A percentile compares a stretch with the other conserved stretches of the same genome.
Conservation (phyloP, 1,140 invertebrate species). For the Drosophila bocqueti region DNA sequence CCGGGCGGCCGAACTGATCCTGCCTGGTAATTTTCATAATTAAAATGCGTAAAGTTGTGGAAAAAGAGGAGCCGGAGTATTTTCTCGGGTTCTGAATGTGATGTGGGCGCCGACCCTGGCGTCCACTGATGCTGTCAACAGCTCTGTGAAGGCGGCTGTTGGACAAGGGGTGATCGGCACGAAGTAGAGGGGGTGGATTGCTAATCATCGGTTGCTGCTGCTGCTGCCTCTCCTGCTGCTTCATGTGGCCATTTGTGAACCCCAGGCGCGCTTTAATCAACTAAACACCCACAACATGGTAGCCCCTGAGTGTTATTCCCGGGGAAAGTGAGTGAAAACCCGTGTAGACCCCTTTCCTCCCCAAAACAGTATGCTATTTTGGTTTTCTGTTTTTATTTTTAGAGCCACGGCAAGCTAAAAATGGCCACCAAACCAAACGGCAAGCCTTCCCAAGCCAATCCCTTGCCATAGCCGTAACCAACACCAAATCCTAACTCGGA, state of each 20-base stretch:
- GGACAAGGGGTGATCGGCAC: slow-evolving; percentile 52
- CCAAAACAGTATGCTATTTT: slow-evolving; percentile 47
- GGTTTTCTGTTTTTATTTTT: slow-evolving; percentile 62
- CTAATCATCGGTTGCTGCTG: slow-evolving; percentile 32
- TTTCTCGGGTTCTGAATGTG: slow-evolving; percentile 21
- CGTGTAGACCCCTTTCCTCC: slow-evolving; percentile 66
- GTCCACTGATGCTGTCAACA: slow-evolving; percentile 65
- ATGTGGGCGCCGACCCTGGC: slow-evolving; percentile 63
- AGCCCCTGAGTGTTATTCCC: slow-evolving; percentile 15
- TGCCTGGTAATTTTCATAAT: slow-evolving; percentile 53
- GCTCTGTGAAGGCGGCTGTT: slow-evolving; percentile 62
- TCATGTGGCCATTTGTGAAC: slow-evolving; percentile 28
- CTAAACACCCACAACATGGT: slow-evolving; percentile 51
- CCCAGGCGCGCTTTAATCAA: slow-evolving; percentile 59
- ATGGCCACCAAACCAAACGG: slow-evolving; percentile 43
- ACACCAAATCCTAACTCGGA: slow-evolving; percentile 13
- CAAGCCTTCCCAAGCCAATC: slow-evolving; percentile 6
- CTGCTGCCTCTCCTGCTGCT: slow-evolving; percentile 14
- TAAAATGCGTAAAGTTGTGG: slow-evolving; percentile 65
- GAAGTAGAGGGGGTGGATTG: slow-evolving; percentile 39
- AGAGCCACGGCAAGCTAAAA: slow-evolving; percentile 58
- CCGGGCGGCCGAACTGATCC: slow-evolving; percentile 16
- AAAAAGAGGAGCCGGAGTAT: slow-evolving; percentile 48
- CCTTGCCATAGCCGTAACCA: slow-evolving; percentile 25
- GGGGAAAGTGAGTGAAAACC: slow-evolving; percentile 65